phyloP scores from a whole-genome alignment of 2,888 invertebrate genomes.

The Nomada fabriciana region DNA sequence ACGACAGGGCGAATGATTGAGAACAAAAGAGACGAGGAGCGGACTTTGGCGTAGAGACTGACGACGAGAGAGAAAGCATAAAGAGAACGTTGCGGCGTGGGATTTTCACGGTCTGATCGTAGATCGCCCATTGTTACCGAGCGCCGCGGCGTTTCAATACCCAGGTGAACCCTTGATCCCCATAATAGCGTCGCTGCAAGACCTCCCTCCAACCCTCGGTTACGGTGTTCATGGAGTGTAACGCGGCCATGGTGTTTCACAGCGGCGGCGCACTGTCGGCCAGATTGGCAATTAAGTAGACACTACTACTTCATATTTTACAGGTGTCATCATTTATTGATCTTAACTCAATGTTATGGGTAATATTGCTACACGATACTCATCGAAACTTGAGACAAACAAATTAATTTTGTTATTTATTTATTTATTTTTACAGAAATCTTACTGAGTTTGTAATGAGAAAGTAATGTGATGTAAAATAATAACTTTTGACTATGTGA shows the following conservation, averaged over 20 bases:
- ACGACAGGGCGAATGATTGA: neutral
- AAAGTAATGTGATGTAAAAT: too few species aligned
- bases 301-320: too few species aligned
- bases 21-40: neutral
- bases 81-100: conserved; percentile 14
- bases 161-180: conserved; percentile 71
- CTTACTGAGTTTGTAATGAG: too few species aligned
- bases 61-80: neutral
- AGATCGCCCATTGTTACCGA: conserved; percentile 70
- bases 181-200: conserved; percentile 59
- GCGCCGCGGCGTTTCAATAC: conserved; percentile 69
- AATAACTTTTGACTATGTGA: too few species aligned
- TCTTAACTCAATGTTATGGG: too few species aligned
- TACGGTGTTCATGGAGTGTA: conserved; percentile 45
- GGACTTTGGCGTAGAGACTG: neutral
- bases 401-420: too few species aligned
- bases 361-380: too few species aligned
- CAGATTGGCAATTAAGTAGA: too few species aligned
- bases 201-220: neutral
- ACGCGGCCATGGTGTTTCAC: conserved; percentile 47
- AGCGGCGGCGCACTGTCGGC: neutral
- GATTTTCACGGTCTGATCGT: conserved; percentile 61
- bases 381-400: too few species aligned
- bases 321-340: too few species aligned
- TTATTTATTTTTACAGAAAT: too few species aligned